Evolutionary conservation across 1,140 invertebrate genomes (phyloP), one percentile per base, ranked within the genome.

Genomic region (Goniozus legneri): DNA sequence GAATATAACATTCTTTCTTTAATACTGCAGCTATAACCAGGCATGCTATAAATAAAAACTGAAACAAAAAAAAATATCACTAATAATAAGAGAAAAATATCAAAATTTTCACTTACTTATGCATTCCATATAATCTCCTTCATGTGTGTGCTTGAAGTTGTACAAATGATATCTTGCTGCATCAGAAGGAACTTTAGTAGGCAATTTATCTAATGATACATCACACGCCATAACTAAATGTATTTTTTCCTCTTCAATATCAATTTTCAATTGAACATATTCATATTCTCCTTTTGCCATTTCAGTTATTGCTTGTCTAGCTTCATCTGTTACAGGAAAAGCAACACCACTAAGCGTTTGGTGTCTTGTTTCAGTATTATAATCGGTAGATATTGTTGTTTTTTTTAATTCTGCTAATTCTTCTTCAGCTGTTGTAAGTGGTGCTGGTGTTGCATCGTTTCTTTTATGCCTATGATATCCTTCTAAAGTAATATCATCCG

Each of bases 41-140:
- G 95, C 91, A 97, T 97, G 8, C 92, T 95, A 75, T 98, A 98
- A 60, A 98, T 92, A 71, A 98, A 98, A 36, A 98, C 91, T 94
- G 79, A 64, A 83, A 84, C 47, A 69, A 65, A 58, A 58, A 54
- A 58, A 47, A 40, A 15, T 19, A 31, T 30, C 8, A 48, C 16
- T n/a, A 45, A 47, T 18, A 56, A 49, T 50, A 54, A 20, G 53
- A 43, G 24, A 37, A 44, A 39, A 50, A 52, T 33, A 19, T 16
- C 37, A 39, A 38, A 38, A 41, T 52, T 19, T 48, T 19, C 42
- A 66, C 70, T 77, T 78, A 93, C 91, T 86, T 66, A 86, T 81
- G 63, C 84, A 88, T 62, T 94, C 86, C 60, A 87, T 78, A 53
- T 86, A 89, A 71, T 95, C 91, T 42, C 92, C 92, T 76, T 97